Percentiles rank a stretch among this genome's conserved stretches.
Evolutionary conservation across 2,797 vertebrate species (phyloP).

Genomic region (Enteromius fasciolatus): DNA sequence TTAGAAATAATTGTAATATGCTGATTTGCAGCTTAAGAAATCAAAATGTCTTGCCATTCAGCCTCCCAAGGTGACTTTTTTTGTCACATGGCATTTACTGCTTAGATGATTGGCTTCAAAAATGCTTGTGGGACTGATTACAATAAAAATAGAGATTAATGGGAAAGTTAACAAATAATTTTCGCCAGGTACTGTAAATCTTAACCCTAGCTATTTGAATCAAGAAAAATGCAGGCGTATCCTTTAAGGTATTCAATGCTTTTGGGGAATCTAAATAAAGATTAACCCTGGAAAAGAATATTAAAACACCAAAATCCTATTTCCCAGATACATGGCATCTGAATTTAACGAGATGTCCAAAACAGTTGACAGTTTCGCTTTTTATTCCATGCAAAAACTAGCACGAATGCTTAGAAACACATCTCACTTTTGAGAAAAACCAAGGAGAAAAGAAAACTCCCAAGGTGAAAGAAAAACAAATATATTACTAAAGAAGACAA

Average conservation of each 20-base stretch:
- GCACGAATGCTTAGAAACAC: not conserved
- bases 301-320: slow-evolving; percentile 21
- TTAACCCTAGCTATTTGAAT: not conserved
- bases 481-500: slow-evolving; percentile 9
- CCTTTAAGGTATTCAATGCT: not conserved
- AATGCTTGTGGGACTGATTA: not conserved
- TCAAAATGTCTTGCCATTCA: not conserved
- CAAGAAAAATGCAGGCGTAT: not conserved
- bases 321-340: slow-evolving; percentile 15
- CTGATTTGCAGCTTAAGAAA: not conserved
- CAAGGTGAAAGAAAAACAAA: not conserved
- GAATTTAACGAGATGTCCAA: slow-evolving; percentile 9
- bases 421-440: slow-evolving; percentile 21
- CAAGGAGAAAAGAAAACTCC: not conserved
- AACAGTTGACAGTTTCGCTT: slow-evolving; percentile 13
- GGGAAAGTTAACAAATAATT: not conserved
- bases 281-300: not conserved
- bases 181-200: too few species aligned
- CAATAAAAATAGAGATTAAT: not conserved
- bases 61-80: not conserved
- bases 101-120: not conserved
- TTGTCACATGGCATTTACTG: not conserved
- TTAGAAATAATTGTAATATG: not conserved
- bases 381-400: slow-evolving; percentile 7
- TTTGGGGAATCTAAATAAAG: not conserved